phyloP scores from a whole-genome alignment of 2,113 vertebrate genomes.

The Anarrhichthys ocellatus region DNA sequence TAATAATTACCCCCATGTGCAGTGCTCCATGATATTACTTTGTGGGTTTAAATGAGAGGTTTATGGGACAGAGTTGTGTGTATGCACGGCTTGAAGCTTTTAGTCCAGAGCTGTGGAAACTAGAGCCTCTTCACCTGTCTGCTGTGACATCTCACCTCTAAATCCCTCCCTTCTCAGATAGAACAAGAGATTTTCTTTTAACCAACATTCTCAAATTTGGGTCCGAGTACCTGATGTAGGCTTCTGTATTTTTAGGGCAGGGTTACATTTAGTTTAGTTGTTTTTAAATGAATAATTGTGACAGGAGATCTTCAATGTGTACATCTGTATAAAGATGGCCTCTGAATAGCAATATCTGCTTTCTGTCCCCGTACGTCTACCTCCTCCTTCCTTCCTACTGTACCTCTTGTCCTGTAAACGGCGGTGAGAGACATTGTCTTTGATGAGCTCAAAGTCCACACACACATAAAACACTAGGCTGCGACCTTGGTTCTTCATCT shows the following conservation, averaged over 20 bases:
- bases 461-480: neutral
- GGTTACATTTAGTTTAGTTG: neutral
- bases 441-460: conserved; percentile 50
- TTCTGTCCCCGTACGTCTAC: neutral
- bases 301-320: neutral
- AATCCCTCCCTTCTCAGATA: neutral
- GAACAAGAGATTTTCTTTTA: neutral
- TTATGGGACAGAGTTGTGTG: neutral
- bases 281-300: neutral
- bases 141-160: conserved; percentile 12
- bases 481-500: conserved; percentile 31
- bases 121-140: conserved; percentile 30
- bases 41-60: neutral
- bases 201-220: neutral
- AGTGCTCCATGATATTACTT: neutral
- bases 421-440: conserved; percentile 20
- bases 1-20: neutral
- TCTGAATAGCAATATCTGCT: neutral
- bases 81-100: neutral
- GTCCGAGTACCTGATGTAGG: neutral
- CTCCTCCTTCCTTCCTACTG: neutral
- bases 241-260: neutral
- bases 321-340: neutral
- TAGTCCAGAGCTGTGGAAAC: neutral
- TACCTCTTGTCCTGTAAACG: conserved; percentile 41